These are phyloP conservation scores for Petrocephalus microphthalmus DNA, from an alignment of 2,113 vertebrate genomes.

Conservation along the genomic window DNA sequence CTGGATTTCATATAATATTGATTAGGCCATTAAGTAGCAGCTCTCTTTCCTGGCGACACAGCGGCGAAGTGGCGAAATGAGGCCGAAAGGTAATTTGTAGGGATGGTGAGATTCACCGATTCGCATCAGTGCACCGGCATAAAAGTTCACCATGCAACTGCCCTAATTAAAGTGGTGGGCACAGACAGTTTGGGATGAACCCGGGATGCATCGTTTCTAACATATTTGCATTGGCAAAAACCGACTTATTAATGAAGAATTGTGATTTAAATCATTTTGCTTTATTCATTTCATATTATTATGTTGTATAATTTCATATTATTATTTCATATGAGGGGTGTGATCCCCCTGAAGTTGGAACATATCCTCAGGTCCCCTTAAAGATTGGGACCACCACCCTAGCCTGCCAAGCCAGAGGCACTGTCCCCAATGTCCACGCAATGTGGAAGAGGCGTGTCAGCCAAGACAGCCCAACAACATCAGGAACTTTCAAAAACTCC, in stretches of 20 bases:
- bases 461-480: no score
- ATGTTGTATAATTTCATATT: no score
- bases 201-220: not conserved
- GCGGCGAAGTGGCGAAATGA: not conserved
- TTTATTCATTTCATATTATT: not conserved
- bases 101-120: not conserved
- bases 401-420: no score
- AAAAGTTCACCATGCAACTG: not conserved
- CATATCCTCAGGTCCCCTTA: no score
- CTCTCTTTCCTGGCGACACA: not conserved
- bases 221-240: not conserved
- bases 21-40: not conserved
- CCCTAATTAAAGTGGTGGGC: not conserved
- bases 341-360: no score
- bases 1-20: not conserved
- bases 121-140: not conserved
- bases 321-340: no score
- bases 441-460: no score
- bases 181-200: not conserved
- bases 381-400: no score
- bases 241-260: not conserved
- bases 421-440: no score
- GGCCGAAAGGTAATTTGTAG: not conserved
- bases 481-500: no score
- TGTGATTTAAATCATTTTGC: not conserved